These are phyloP conservation scores for Mycetomoellerius zeteki DNA, from an alignment of 1,140 invertebrate genomes.

Conservation along the genomic window DNA sequence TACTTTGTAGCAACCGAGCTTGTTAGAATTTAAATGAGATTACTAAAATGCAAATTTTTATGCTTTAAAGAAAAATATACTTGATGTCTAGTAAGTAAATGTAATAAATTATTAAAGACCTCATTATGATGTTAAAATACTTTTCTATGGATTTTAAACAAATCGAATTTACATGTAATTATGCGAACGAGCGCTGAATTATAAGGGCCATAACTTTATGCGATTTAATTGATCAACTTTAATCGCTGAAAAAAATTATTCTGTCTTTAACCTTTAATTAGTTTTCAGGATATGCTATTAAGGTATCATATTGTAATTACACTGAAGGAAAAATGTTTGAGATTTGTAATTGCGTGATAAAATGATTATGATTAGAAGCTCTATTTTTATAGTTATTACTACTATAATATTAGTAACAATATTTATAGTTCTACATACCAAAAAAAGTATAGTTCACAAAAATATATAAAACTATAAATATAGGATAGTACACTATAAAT, in stretches of 20 bases:
- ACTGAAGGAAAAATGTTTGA: too few species aligned
- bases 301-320: too few species aligned
- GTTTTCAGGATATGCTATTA: not conserved
- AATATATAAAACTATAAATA: too few species aligned
- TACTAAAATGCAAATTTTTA: not conserved
- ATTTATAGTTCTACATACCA: too few species aligned
- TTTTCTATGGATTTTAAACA: not conserved
- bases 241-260: not conserved
- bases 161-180: not conserved
- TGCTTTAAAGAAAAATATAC: not conserved
- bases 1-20: not conserved
- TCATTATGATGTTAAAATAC: not conserved
- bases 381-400: too few species aligned
- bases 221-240: not conserved
- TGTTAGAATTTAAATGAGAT: slow-evolving; percentile 30
- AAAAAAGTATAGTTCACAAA: too few species aligned
- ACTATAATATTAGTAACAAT: too few species aligned
- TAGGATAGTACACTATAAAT: too few species aligned
- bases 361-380: too few species aligned
- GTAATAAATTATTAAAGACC: not conserved
- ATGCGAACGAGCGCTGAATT: not conserved
- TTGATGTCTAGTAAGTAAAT: not conserved
- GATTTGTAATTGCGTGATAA: too few species aligned
- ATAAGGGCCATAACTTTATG: not conserved
- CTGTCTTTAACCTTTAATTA: not conserved